Evolutionary conservation across 1,140 invertebrate genomes (phyloP), one percentile per base, ranked within the genome.

Genomic region (Saccostrea echinata): DNA sequence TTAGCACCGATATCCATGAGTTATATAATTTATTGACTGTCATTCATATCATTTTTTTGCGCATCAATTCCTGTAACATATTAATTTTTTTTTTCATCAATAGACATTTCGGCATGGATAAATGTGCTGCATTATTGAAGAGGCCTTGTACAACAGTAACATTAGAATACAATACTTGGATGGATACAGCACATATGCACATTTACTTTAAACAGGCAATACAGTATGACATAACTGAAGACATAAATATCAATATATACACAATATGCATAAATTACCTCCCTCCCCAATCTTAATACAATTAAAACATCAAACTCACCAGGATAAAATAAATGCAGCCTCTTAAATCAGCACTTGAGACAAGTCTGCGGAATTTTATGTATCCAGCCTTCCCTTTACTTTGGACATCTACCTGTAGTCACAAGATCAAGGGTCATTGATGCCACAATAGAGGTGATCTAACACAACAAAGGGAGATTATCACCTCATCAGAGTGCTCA

Each of bases 381-480:
- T 76, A 76, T 76, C 68, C 55, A 76, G 12, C 27, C 3, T 30
- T 30, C 21, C 21, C 9, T 24, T 64, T 18, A 64, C 57, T 64
- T 4, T n/a, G 21, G 21, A n/a, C 68, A 76, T 76, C 24, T 76
- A 76, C 68, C 30, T 76, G 27, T 30, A 33, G 68, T 30, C 27
- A 24, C 21, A 71, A 13, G 64, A 71, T 71, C 64, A 76, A 76
- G 68, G 68, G 68, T 30, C 68, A 30, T 76, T 30, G 24, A 76
- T 3, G 16, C 27, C 30, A 76, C 68, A 76, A 76, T 16, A 76
- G n/a, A 27, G 68, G 68, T 76, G 24, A 76, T 76, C 27, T 27
- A 76, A 76, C 68, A 76, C 68, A 76, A 76, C 68, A 76, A 76
- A 76, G 68, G 68, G 68, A 76, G 68, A 76, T 76, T 76, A 76